Base-by-base conservation (phyloP, 2,797 vertebrate genomes). In the Clarias fuscus region DNA sequence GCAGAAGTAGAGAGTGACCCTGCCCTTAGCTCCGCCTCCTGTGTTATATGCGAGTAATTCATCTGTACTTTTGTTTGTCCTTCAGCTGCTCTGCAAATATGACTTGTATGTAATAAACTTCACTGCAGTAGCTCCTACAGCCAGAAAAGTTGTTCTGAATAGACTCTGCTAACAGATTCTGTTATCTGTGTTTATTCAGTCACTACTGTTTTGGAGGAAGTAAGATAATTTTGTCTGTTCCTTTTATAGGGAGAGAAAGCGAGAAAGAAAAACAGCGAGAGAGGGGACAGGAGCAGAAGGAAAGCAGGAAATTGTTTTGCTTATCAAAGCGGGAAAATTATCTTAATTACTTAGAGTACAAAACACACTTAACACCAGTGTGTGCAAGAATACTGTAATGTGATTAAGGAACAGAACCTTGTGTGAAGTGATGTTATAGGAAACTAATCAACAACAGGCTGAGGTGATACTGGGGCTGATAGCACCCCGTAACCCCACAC, bases 221-320 rank as follows among this genome's bases (percentile, higher is more conserved):
- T 59, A 40, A 75, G 68, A 85, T 89, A 86, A 90, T 78, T 87
- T 61, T 71, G 58, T 86, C 53, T 68, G 67, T 56, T 78, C 17
- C 53, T 75, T 90, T 88, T 87, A 86, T 40, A 77, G 64, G 86
- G 73, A 4, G 40, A 73, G 40, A 33, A 33, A 40, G 33, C 8
- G 18, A 40, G 15, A 8, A 56, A 64, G 78, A 56, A 62, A 85
- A 24, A 17, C 2, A 53, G 43, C 0, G 48, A 4, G 7, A 0
- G 53, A 2, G 40, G 53, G 43, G 65, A 27, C 27, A 3, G 43
- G 61, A 37, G 62, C 20, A 56, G 18, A 72, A 7, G 58, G 48
- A 84, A 67, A 62, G 67, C 82, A 86, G 78, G 59, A 85, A 85
- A 71, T 78, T 6, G 27, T 73, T 80, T 86, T 59, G 20, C 53